Percentiles rank a stretch among this genome's conserved stretches.
Conservation (phyloP, 2,113 vertebrate genomes). For the Python bivittatus region DNA sequence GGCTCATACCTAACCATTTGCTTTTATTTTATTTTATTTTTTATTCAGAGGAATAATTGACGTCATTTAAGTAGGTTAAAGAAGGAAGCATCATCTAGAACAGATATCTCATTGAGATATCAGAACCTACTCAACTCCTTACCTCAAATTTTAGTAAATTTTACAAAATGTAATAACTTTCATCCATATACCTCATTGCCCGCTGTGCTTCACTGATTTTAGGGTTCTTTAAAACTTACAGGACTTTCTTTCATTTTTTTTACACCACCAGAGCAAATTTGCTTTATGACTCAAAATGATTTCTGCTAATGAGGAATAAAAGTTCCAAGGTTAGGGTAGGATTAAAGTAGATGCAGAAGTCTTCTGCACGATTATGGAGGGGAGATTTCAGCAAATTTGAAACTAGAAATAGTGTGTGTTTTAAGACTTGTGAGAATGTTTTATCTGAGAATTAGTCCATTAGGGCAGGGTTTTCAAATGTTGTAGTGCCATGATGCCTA, state of each 20-base stretch:
- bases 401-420: neutral
- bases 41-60: constrained; percentile 14
- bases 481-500: neutral
- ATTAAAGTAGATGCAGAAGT: neutral
- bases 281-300: constrained; percentile 13
- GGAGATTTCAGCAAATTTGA: neutral
- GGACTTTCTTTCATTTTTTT: neutral
- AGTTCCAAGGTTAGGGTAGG: neutral
- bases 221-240: neutral
- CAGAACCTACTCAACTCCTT: constrained; percentile 26
- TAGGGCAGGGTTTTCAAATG: neutral
- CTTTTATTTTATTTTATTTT: neutral
- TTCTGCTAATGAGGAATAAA: constrained; percentile 26
- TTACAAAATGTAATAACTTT: no score
- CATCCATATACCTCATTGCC: neutral
- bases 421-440: no score
- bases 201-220: fast-evolving
- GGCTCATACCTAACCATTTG: neutral
- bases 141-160: constrained; percentile 21
- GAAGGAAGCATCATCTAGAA: constrained; percentile 38
- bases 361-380: neutral
- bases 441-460: neutral
- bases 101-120: constrained; percentile 17
- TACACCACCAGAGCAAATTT: neutral
- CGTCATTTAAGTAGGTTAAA: constrained; percentile 12